Evolutionary conservation across 2,888 invertebrate genomes (phyloP).

Genomic region (Augochlorella aurata): DNA sequence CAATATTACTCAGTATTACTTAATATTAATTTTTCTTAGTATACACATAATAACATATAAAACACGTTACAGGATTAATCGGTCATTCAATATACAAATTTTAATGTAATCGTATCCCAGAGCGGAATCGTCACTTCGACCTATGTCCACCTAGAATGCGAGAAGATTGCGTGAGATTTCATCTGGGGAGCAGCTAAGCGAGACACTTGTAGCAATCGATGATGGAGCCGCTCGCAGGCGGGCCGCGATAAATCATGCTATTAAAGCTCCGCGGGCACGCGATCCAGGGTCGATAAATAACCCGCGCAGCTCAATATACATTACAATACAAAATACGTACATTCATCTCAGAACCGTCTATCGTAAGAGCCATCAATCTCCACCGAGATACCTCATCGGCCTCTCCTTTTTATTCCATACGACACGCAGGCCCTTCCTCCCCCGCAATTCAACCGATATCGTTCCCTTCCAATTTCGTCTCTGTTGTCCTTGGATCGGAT

Average conservation of each 20-base stretch:
- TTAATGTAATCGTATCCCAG: no score
- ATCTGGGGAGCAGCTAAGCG: no score
- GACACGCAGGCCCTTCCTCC: constrained; percentile 16
- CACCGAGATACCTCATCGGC: constrained; percentile 28
- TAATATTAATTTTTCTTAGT: no score
- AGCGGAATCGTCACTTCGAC: no score
- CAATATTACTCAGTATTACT: no score
- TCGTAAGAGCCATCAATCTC: constrained; percentile 46
- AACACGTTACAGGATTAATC: no score
- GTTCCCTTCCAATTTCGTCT: constrained; percentile 46
- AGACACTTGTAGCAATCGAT: background rate
- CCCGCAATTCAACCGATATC: constrained; percentile 31
- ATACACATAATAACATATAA: no score
- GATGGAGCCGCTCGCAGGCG: background rate
- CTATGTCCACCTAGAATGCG: no score
- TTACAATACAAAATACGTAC: constrained; percentile 50
- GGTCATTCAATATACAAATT: no score
- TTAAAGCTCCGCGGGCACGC: constrained; percentile 5
- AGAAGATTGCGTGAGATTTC: no score
- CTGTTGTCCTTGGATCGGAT: constrained; percentile 50
- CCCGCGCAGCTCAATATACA: constrained; percentile 29
- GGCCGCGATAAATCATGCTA: constrained; percentile 36
- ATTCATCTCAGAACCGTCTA: constrained; percentile 42
- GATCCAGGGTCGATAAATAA: constrained; percentile 38
- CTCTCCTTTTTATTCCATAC: constrained; percentile 26